These are phyloP conservation scores for Thymelicus sylvestris DNA, from an alignment of 2,888 invertebrate genomes.

Conservation along the genomic window DNA sequence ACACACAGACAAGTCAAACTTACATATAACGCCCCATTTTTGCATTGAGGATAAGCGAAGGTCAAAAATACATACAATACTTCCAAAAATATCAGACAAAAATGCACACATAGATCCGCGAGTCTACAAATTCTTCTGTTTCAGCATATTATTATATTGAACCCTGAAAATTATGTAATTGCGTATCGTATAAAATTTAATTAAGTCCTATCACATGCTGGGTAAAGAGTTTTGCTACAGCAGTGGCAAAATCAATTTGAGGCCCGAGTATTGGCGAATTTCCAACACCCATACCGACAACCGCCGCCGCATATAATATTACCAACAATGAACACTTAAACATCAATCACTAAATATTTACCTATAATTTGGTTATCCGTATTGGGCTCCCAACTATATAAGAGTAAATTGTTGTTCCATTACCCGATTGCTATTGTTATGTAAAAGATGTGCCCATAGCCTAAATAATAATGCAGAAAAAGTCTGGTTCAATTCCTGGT, in stretches of 20 bases:
- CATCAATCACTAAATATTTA: slow-evolving; percentile 53
- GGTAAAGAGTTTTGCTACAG: slow-evolving; percentile 69
- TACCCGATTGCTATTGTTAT: slow-evolving; percentile 19
- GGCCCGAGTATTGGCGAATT: slow-evolving; percentile 69
- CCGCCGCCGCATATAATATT: slow-evolving; percentile 62
- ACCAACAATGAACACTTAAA: slow-evolving; percentile 50
- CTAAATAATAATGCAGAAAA: too few relatives aligned
- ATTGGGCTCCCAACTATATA: slow-evolving; percentile 22
- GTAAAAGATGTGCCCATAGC: neutral
- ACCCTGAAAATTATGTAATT: slow-evolving; percentile 13
- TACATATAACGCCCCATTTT: too few relatives aligned
- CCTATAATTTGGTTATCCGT: slow-evolving; percentile 32
- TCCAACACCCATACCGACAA: slow-evolving; percentile 62
- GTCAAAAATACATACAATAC: too few relatives aligned
- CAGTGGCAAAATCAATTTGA: slow-evolving; percentile 78
- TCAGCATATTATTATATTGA: neutral
- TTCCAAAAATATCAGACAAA: too few relatives aligned
- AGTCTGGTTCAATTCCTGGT: too few relatives aligned
- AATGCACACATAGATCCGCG: too few relatives aligned
- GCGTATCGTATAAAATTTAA: slow-evolving; percentile 57
- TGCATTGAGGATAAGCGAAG: too few relatives aligned
- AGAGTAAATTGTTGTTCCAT: slow-evolving; percentile 23
- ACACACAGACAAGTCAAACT: too few relatives aligned
- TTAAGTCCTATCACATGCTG: slow-evolving; percentile 66
- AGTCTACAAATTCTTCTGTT: too few relatives aligned